These are phyloP conservation scores for Papilio glaucus DNA, from an alignment of 1,140 invertebrate genomes.

Conservation along the genomic window DNA sequence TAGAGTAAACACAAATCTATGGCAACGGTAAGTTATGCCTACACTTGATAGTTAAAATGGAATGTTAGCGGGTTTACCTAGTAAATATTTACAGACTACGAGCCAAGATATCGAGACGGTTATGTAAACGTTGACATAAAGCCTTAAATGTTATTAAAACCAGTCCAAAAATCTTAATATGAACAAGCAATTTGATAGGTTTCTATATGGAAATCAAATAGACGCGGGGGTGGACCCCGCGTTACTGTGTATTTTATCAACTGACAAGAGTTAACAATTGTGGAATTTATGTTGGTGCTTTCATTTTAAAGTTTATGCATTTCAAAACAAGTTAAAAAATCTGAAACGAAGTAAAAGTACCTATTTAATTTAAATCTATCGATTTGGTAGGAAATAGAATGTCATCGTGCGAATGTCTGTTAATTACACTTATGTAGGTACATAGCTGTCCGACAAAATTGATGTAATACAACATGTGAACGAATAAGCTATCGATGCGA, in stretches of 20 bases:
- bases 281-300: too few relatives aligned
- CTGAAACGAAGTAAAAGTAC: background rate
- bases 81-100: conserved; percentile 37
- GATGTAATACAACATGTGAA: conserved; percentile 46
- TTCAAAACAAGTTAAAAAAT: too few relatives aligned
- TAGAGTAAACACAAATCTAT: conserved; percentile 37
- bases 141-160: conserved; percentile 49
- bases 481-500: conserved; percentile 52
- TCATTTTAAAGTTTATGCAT: too few relatives aligned
- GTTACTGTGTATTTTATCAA: background rate
- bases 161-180: conserved; percentile 39
- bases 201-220: background rate
- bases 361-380: background rate
- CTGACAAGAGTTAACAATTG: background rate
- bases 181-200: conserved; percentile 17
- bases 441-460: conserved; percentile 20
- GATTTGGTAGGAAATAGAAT: background rate
- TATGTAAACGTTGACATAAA: conserved; percentile 53
- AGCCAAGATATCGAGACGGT: conserved; percentile 41
- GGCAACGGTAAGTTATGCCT: conserved; percentile 38
- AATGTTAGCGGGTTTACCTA: conserved; percentile 35
- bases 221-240: background rate
- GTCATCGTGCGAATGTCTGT: conserved; percentile 1
- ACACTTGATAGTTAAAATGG: conserved; percentile 39
- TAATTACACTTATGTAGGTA: background rate